Conservation (phyloP, 2,888 invertebrate species). For the Ornithoptera alexandrae region DNA sequence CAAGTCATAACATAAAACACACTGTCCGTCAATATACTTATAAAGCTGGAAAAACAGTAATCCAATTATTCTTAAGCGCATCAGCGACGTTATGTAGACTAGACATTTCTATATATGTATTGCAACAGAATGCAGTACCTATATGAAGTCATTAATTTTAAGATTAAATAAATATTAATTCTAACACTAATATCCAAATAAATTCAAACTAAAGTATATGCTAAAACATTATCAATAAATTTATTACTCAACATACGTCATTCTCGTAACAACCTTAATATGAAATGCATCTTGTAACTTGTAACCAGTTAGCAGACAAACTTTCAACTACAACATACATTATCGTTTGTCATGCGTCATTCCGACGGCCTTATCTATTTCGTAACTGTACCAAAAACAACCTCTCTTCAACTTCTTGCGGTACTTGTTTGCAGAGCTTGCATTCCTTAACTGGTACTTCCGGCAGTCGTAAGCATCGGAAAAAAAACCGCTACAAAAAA, state of each 20-base stretch:
- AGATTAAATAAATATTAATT: neutral
- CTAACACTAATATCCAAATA: neutral
- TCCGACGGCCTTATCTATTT: slow-evolving; percentile 37
- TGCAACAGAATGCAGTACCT: neutral
- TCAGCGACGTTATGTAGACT: neutral
- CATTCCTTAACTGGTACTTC: slow-evolving; percentile 3
- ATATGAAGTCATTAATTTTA: neutral
- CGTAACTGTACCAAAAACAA: slow-evolving; percentile 40
- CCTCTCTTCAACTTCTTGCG: slow-evolving; percentile 26
- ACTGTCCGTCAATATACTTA: slow-evolving; percentile 3
- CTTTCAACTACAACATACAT: slow-evolving; percentile 22
- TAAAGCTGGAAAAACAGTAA: slow-evolving; percentile 11
- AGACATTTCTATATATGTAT: neutral
- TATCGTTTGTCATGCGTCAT: slow-evolving; percentile 28
- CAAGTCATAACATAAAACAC: slow-evolving; percentile 11
- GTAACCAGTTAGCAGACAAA: neutral
- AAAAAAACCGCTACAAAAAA: neutral
- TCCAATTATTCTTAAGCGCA: slow-evolving; percentile 21
- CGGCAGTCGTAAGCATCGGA: neutral
- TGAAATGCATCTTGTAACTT: neutral
- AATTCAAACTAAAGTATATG: too few species aligned
- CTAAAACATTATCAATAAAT: too few species aligned
- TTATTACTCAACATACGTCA: neutral
- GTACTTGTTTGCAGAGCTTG: slow-evolving; percentile 14
- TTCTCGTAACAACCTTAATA: neutral